Conservation (phyloP, 2,113 vertebrate species). For the Lepidothrix coronata region DNA sequence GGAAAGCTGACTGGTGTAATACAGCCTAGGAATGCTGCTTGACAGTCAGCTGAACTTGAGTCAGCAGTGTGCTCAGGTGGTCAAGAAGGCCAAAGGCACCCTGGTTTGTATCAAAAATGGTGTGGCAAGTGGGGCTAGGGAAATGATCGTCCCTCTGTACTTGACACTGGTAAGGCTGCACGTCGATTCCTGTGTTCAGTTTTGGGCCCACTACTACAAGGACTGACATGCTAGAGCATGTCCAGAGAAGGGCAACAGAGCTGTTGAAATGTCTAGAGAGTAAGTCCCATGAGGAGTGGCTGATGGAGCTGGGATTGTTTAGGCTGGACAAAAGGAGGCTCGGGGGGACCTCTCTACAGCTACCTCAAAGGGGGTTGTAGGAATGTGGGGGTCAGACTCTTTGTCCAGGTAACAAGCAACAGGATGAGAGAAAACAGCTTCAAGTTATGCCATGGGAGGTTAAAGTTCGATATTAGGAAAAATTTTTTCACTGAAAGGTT, state of each 20-base stretch:
- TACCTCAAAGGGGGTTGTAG: neutral
- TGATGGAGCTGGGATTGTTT: neutral
- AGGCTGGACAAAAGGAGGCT: neutral
- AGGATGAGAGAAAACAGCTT: neutral
- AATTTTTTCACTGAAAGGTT: neutral
- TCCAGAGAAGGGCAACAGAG: neutral
- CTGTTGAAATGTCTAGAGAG: neutral
- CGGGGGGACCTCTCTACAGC: neutral
- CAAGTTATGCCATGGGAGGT: neutral
- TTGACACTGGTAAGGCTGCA: neutral
- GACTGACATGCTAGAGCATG: neutral
- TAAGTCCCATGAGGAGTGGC: neutral
- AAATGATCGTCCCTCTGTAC: neutral
- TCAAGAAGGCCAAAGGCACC: neutral
- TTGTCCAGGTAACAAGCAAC: neutral
- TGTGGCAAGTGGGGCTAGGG: neutral
- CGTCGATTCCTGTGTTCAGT: neutral
- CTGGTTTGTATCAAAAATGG: neutral
- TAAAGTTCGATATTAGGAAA: neutral
- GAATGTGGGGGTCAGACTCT: neutral
- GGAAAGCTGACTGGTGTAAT: too few relatives aligned
- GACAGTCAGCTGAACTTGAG: too few relatives aligned
- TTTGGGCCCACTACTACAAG: neutral
- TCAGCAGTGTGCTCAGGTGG: neutral
- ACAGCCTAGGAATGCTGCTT: neutral